Conservation (phyloP, 2,797 vertebrate genomes). For the Xenentodon cancila region DNA sequence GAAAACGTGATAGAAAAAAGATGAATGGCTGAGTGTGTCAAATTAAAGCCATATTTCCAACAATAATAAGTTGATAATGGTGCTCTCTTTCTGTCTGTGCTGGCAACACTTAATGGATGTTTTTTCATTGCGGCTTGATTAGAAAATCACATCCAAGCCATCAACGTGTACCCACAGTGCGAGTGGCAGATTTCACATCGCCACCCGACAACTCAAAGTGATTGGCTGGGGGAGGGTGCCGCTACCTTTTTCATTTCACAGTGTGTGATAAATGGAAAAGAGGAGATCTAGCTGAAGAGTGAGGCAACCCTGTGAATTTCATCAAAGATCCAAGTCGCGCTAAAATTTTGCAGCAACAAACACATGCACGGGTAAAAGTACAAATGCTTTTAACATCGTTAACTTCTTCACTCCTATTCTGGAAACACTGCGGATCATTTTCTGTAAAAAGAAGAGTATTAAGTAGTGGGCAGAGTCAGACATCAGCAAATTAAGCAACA, state of each 20-base stretch:
- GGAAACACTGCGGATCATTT: slow-evolving; percentile 35
- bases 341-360: slow-evolving; percentile 33
- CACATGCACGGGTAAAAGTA: slow-evolving; percentile 13
- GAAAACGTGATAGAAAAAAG: slow-evolving; percentile 64
- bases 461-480: slow-evolving; percentile 1
- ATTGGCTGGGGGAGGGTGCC: slow-evolving; percentile 26
- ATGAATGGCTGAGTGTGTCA: slow-evolving; percentile 50
- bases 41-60: slow-evolving; percentile 55
- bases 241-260: slow-evolving; percentile 49
- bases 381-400: slow-evolving; percentile 29
- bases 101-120: slow-evolving; percentile 42
- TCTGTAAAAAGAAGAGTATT: slow-evolving; percentile 17
- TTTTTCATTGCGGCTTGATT: slow-evolving; percentile 57
- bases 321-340: too few species aligned
- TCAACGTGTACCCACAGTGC: slow-evolving; percentile 45
- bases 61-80: slow-evolving; percentile 68
- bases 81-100: slow-evolving; percentile 40
- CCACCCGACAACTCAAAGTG: background rate
- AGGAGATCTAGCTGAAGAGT: slow-evolving; percentile 17
- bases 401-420: slow-evolving; percentile 32
- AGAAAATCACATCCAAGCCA: slow-evolving; percentile 64
- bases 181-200: slow-evolving; percentile 10
- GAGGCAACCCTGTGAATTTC: too few species aligned
- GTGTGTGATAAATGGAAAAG: slow-evolving; percentile 47
- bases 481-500: slow-evolving; percentile 53